Evolutionary conservation across 2,888 invertebrate species (phyloP), one percentile per base, ranked within the genome.

Genomic region (Anthrax anthrax): DNA sequence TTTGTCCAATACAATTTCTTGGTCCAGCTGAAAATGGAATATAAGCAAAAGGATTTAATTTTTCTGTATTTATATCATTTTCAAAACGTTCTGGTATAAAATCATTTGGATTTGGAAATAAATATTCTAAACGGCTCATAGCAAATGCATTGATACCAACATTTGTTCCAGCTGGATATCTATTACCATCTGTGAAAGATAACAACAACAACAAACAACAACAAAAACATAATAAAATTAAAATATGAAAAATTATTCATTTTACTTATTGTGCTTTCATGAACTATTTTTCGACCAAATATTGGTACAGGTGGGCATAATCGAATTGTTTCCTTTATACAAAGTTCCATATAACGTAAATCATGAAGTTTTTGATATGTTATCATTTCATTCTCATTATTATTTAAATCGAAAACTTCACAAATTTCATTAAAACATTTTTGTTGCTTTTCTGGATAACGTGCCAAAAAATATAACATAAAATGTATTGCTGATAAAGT

Each of bases 401-500:
- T 69, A 44, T 32, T 32, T 12, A 8, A 3, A 9, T 4, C 3
- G 4, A 73, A 59, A 10, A 71, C 60, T 4, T 61, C 50, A 2
- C 59, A 44, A 23, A 73, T 60, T 59, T 75, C 75, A 27, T 70
- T 58, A 36, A 63, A 60, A 42, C 72, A 64, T 57, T 70, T 71
- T 10, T 62, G 54, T 56, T 75, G 75, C 32, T 69, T 56, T n/a
- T 71, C 63, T 2, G 67, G 69, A 59, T 72, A 54, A 23, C 59
- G 58, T 2, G 72, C 72, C 38, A 75, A 58, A 49, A 67, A 63
- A 50, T 71, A 74, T 23, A 75, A 61, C 42, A 70, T 59, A 63
- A 74, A 75, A 47, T 64, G 64, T 13, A 75, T 63, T 3, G 71
- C 71, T 14, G 72, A 67, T 0, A 72, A 68, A 12, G 72, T 73